A percentile compares a stretch with the other conserved stretches of the same genome.
Conservation (phyloP, 2,888 invertebrate species). For the Patella caerulea region DNA sequence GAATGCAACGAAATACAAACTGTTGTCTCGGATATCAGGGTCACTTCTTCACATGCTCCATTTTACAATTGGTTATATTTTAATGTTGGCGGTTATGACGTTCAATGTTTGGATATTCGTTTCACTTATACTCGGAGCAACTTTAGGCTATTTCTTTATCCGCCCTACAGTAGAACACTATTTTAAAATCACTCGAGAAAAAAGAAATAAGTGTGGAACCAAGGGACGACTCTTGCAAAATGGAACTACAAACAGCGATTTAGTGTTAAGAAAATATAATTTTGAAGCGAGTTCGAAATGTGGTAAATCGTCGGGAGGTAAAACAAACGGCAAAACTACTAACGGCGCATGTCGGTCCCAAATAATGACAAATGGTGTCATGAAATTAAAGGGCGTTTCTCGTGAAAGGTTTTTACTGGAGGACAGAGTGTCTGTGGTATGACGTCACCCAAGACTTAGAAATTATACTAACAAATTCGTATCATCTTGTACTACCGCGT, state of each 20-base stretch:
- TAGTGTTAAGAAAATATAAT: too few species aligned
- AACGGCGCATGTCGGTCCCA: too few species aligned
- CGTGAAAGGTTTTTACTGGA: neutral
- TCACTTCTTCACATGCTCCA: neutral
- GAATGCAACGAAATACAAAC: neutral
- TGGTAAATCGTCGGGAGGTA: too few species aligned
- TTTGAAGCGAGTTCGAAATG: too few species aligned
- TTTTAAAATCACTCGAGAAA: neutral
- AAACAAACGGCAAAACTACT: too few species aligned
- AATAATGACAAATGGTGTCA: too few species aligned
- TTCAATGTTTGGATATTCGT: neutral
- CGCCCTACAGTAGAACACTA: neutral
- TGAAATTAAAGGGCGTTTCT: too few species aligned
- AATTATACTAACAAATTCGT: too few species aligned
- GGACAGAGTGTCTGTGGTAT: neutral
- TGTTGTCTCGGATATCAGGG: neutral
- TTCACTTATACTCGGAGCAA: neutral
- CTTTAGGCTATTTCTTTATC: neutral
- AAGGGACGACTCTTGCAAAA: neutral
- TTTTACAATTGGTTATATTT: neutral
- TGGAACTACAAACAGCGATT: neutral
- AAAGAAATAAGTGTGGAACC: neutral
- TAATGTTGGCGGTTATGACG: constrained; percentile 3
- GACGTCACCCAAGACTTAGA: neutral
- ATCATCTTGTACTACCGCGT: too few species aligned